Base-by-base conservation (phyloP, 2,797 vertebrate genomes). In the Lepus townsendii region DNA sequence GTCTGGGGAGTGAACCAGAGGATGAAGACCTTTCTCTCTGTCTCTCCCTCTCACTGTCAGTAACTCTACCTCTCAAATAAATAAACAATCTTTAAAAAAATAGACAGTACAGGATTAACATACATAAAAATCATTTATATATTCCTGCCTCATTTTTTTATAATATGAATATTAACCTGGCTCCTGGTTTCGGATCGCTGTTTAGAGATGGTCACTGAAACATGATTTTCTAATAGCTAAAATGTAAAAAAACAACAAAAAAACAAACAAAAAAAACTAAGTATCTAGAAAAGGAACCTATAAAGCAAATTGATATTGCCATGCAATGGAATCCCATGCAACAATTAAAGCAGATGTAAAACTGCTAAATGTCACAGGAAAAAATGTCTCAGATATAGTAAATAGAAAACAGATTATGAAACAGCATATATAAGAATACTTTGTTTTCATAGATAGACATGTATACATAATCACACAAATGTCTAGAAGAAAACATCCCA, bases 151-250 rank as follows among this genome's bases (percentile, higher is more conserved):
- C 9, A 47, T 16, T 35, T 78, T 95, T 94, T 92, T 20, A 35
- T 60, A 95, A 80, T 91, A 88, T 73, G 57, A 91, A 69, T 88
- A 93, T 57, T 65, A 75, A 47, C 42, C 42, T 47, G 42, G 42
- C 42, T 47, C 42, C 42, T 47, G 42, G 1, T 8, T 47, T 47
- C 42, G 42, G 42, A 47, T 47, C 9, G 42, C 38, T 82, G 47
- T 71, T 87, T 35, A 82, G n/a, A 78, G 35, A 90, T 79, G 60
- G 54, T 83, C 65, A 79, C 54, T 57, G 54, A 57, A 57, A 86
- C 32, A 66, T 52, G 26, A 42, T 76, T 91, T 87, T 80, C 65
- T 95, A 92, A 94, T 8, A 83, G 27, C 77, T 95, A 91, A 88
- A 82, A 85, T 89, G 35, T 65, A 52, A 96, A 95, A 90, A 42